Conservation (phyloP, 1,140 invertebrate species). For the Eriosoma lanigerum region DNA sequence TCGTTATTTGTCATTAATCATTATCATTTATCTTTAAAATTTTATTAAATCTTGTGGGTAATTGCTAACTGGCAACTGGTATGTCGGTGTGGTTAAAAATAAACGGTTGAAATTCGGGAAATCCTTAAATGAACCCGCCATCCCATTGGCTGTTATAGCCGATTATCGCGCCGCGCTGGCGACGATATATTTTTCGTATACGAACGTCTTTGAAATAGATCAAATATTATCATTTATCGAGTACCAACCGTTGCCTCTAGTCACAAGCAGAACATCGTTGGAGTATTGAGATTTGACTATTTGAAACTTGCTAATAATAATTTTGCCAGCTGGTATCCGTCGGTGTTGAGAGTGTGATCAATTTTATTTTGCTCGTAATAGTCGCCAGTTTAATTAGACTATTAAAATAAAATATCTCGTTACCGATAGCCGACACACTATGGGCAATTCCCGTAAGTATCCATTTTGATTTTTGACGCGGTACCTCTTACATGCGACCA, state of each 20-base stretch:
- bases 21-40: too few species aligned
- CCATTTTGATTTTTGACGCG: constrained; percentile 7
- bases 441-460: constrained; percentile 48
- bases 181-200: too few species aligned
- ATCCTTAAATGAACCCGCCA: neutral
- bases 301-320: too few species aligned
- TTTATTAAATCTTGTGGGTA: too few species aligned
- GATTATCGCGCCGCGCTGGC: neutral
- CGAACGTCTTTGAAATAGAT: too few species aligned
- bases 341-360: neutral
- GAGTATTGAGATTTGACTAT: too few species aligned
- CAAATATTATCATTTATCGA: neutral
- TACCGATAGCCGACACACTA: neutral
- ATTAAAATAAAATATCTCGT: neutral
- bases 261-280: too few species aligned
- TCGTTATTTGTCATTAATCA: too few species aligned
- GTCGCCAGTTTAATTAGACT: neutral
- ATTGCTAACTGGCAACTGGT: too few species aligned
- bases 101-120: too few species aligned
- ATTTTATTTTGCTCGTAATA: neutral
- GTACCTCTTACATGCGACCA: neutral
- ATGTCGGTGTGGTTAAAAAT: too few species aligned
- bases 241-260: neutral
- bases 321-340: neutral
- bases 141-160: neutral